Conservation (phyloP, 2,888 invertebrate genomes). For the Celastrina argiolus region DNA sequence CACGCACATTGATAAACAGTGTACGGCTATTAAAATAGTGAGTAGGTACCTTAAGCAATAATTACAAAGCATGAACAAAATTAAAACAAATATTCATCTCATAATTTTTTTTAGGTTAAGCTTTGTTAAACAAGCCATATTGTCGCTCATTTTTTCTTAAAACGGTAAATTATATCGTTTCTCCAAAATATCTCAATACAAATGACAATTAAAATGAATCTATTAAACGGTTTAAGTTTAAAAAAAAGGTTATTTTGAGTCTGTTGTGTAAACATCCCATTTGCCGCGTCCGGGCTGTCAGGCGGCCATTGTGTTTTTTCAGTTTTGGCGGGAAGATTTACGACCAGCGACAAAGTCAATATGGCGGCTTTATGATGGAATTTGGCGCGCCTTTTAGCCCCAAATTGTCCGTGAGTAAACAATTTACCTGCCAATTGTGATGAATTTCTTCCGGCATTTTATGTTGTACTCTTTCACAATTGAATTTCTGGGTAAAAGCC, state of each 20-base stretch:
- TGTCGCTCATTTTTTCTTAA: not conserved
- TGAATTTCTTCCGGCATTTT: conserved; percentile 56
- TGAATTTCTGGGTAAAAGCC: conserved; percentile 56
- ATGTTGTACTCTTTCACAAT: conserved; percentile 48
- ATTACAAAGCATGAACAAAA: too few species aligned
- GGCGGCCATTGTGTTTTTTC: conserved; percentile 52
- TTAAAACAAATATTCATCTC: too few species aligned
- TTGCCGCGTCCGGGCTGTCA: conserved; percentile 42
- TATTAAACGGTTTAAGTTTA: not conserved
- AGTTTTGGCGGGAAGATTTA: conserved; percentile 65
- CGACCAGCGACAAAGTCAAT: conserved; percentile 74
- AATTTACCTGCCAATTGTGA: conserved; percentile 73
- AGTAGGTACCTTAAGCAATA: too few species aligned
- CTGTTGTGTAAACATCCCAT: conserved; percentile 72
- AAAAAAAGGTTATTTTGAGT: conserved; percentile 27
- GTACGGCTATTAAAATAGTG: too few species aligned
- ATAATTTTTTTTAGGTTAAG: too few species aligned
- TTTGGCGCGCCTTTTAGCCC: conserved; percentile 66
- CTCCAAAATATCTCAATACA: conserved; percentile 11
- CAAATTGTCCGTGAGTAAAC: conserved; percentile 68
- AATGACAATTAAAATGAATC: not conserved
- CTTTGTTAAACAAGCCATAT: not conserved
- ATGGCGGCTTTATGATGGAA: conserved; percentile 66
- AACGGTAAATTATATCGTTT: not conserved
- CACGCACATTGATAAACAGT: too few species aligned